Base-by-base conservation (phyloP, 2,113 vertebrate species). In the Motacilla tschutschensis region DNA sequence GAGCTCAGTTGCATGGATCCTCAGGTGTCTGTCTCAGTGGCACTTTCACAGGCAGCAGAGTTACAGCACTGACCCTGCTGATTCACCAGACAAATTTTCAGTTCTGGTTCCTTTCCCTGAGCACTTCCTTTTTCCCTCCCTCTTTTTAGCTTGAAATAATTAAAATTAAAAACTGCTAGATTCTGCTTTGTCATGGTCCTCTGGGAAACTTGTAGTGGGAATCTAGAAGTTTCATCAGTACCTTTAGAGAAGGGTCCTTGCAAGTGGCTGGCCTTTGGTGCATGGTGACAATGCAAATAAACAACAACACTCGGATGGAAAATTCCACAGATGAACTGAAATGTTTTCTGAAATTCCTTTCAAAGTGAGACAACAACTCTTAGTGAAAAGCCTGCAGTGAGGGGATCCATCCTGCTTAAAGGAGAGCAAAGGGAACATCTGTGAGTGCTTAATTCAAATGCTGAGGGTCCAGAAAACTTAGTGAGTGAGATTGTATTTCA, bases 361-460 rank as follows among this genome's bases (percentile, higher is more conserved):
- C 19, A 1, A 84, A 93, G 75, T 63, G 55, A 73, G 71, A 59
- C 74, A 89, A 79, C 80, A 91, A 84, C 55, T 63, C 64, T 86
- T 71, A 82, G 63, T 0, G 0, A 71, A 83, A 71, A 82, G 71
- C 59, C 41, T 90, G 46, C 47, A 84, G 25, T 53, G 73, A 48
- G 44, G 19, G 36, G 43, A 79, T 79, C 71, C 57, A 77, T 88
- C 50, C 18, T 26, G 46, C 29, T 26, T 66, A 60, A 51, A 74
- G 33, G n/a, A 85, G 69, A 82, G 81, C 67, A 79, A 19, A 66
- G 29, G 48, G 53, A 86, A 70, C 86, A 94, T 77, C 81, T 94
- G 75, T 43, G 86, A 93, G 75, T 82, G 59, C 88, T 92, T 82
- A 90, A 63, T 88, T 86, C 64, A 66, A 41, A 9, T 55, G 71